Evolutionary conservation across 2,888 invertebrate species (phyloP), one percentile per base, ranked within the genome.

Genomic region (Dione juno): DNA sequence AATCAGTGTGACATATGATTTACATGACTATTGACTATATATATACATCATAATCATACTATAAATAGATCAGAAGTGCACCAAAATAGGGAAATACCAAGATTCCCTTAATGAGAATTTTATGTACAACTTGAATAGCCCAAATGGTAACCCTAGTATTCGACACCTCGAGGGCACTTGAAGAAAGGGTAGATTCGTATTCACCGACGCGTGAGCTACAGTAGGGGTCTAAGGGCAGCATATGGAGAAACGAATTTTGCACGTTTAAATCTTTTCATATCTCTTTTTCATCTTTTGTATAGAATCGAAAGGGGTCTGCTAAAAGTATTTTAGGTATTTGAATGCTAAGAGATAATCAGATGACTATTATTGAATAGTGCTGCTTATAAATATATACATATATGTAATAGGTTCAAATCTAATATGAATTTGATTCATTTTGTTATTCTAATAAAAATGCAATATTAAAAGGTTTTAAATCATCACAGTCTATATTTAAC

Each of bases 151-250:
- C 72, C 72, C 72, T 73, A 71, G 68, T 14, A 35, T 61, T 61
- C 71, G 79, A 77, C 77, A 70, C 74, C 72, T 76, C 73, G 67
- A 77, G 77, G 73, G 77, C 68, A 68, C 78, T 78, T 66, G 70
- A 57, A 73, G 73, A 70, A 67, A 48, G 72, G 69, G 75, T 72
- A 74, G 73, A 72, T 75, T 74, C 66, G 70, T 48, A 75, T 65
- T 68, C 72, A 72, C 65, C 59, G 72, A 69, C 69, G 75, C 74
- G 74, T 71, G 59, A 59, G 73, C 70, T 67, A 72, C 72, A 70
- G 69, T 73, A 72, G 75, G 73, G 71, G 74, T 74, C 67, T 48
- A 64, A 71, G 69, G 68, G 65, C 68, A 64, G 70, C 67, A 71
- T 71, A 74, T 68, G 70, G 69, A 71, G 67, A 53, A 58, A 65